Base-by-base conservation (phyloP, 2,797 vertebrate species). In the Tenualosa thibaudeaui region DNA sequence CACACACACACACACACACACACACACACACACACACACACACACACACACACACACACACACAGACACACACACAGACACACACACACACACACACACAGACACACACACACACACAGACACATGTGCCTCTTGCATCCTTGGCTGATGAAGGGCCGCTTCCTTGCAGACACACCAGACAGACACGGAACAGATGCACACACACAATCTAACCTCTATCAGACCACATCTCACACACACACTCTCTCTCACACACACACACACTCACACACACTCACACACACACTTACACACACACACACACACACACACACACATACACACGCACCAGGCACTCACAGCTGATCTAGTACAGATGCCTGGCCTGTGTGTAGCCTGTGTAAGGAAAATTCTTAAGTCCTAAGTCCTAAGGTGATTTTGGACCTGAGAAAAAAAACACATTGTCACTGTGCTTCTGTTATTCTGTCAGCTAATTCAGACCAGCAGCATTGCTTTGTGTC, bases 41-140 rank as follows among this genome's bases (percentile, higher is more conserved):
- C 19, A 50, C 31, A 31, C 31, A 60, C 56, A 60, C 56, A 60
- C 71, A 81, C 71, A 81, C 81, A 81, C 81, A 81, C 81, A 81
- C 49, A 82, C 49, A 82, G n/a, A n/a, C n/a, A n/a, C n/a, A n/a
- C n/a, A n/a, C n/a, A n/a, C n/a, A n/a, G n/a, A n/a, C 81, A 82
- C 81, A 82, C 81, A 24, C 81, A 82, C 81, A 51, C 81, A 82
- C 2, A 51, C 22, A 53, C 81, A 50, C 46, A 81, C 19, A n/a
- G 22, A 81, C 43, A 81, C 19, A 50, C 31, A 31, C 31, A 31
- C 46, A 81, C 81, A 46, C 78, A 81, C 60, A 13, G 2, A 37
- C 65, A 71, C 65, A 71, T 71, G 65, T 68, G 62, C 26, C 62
- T 68, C 62, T 51, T 53, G 65, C 26, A 37, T 9, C 26, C 65